Evolutionary conservation across 1,140 invertebrate genomes (phyloP).

Genomic region (Maniola jurtina): DNA sequence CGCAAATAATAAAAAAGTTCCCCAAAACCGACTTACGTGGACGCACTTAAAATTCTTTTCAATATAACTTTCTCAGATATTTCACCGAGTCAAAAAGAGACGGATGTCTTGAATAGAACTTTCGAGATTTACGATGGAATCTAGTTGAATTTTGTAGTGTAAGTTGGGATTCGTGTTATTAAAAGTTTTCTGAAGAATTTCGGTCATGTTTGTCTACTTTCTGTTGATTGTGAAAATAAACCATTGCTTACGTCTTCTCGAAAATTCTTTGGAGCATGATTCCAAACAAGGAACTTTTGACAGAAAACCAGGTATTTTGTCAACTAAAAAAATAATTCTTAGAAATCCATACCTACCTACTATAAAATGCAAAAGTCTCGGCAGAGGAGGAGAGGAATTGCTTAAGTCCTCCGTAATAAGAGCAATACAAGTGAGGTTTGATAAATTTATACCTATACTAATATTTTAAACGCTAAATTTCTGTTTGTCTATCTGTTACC

Average conservation of each 20-base stretch:
- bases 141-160: conserved; percentile 10
- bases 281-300: too few species aligned
- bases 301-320: too few species aligned
- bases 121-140: conserved; percentile 15
- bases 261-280: too few species aligned
- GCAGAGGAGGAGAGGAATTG: too few species aligned
- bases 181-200: conserved; percentile 5
- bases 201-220: not conserved
- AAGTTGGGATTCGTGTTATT: conserved; percentile 13
- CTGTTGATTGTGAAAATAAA: not conserved
- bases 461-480: too few species aligned
- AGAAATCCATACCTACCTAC: too few species aligned
- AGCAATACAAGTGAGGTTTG: too few species aligned
- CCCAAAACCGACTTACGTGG: conserved; percentile 8
- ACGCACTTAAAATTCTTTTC: conserved; percentile 13
- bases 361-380: too few species aligned
- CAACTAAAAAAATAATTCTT: too few species aligned
- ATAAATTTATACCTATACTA: too few species aligned
- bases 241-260: not conserved
- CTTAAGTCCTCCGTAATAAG: too few species aligned
- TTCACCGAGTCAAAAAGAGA: conserved; percentile 13
- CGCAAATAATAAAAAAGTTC: conserved; percentile 14
- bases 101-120: conserved; percentile 14
- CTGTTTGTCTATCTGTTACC: too few species aligned
- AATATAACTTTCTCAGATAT: conserved; percentile 18